Evolutionary conservation across 2,888 invertebrate genomes (phyloP), one percentile per base, ranked within the genome.

Genomic region (Gonocerus acuteangulatus): DNA sequence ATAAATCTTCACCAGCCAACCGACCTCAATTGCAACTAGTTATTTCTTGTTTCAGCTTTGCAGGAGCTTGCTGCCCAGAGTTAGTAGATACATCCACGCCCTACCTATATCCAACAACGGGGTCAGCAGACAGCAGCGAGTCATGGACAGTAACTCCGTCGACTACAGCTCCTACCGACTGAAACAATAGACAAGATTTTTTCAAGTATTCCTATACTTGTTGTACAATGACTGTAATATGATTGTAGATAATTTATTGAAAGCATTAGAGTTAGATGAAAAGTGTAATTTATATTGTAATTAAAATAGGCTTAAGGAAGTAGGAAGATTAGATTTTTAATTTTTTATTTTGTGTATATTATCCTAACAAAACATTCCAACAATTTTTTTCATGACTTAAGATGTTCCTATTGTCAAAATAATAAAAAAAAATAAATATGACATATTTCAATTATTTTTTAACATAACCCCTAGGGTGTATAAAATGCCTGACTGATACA

Each of bases 41-140:
- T n/a, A n/a, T n/a, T n/a, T n/a, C 4, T 27, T 27, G 4, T 57
- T 45, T 4, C 7, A 57, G 57, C 9, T 57, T 18, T 21, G 57
- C 57, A 18, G 57, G 57, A 11, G 47, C 47, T 16, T 57, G 57
- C 34, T 57, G 57, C 23, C 57, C 57, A 18, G 57, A 47, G 19
- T n/a, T 47, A 34, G 44, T 44, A 19, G 47, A 47, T 19, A 27
- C 57, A n/a, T 47, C 57, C 4, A 27, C 49, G 15, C 18, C 27
- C 13, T 27, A 18, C 19, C 19, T 45, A 1, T 57, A 57, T 42
- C 34, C 54, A 4, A 42, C 54, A 22, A 54, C 39, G n/a, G 39
- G 39, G 3, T 4, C 39, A 39, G 13, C 4, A 39, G n/a, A 13
- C n/a, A 39, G 39, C n/a, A 13, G n/a, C 3, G 4, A 4, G n/a